A percentile compares a stretch with the other conserved stretches of the same genome.
These are phyloP conservation scores for Dendrolimus pini DNA, from an alignment of 2,888 invertebrate species.

Conservation along the genomic window DNA sequence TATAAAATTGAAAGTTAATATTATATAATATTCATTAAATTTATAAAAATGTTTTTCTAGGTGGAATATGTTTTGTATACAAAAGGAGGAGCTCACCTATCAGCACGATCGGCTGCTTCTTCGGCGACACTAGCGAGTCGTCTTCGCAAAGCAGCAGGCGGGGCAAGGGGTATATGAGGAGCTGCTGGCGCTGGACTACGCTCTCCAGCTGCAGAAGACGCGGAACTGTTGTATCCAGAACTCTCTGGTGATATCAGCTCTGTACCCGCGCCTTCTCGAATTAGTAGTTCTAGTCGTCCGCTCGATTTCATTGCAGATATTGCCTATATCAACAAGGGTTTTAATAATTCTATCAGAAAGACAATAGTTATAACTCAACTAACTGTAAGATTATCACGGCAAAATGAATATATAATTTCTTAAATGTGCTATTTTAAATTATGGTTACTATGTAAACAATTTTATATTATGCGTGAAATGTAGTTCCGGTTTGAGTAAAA, in stretches of 20 bases:
- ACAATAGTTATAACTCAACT: no score
- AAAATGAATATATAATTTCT: no score
- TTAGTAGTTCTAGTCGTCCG: slow-evolving; percentile 84
- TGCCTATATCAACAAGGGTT: slow-evolving; percentile 69
- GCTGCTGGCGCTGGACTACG: slow-evolving; percentile 78
- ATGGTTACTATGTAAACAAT: no score
- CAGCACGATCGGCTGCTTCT: slow-evolving; percentile 79
- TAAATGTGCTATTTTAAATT: no score
- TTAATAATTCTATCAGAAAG: no score
- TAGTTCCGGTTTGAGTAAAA: no score
- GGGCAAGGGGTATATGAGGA: slow-evolving; percentile 41
- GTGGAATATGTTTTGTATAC: no score
- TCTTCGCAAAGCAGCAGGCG: slow-evolving; percentile 80
- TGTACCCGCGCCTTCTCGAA: slow-evolving; percentile 86
- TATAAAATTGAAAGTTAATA: no score
- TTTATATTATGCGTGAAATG: no score
- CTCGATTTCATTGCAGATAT: slow-evolving; percentile 88
- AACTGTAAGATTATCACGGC: no score
- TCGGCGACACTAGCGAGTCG: slow-evolving; percentile 85
- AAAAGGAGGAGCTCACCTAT: slow-evolving; percentile 47
- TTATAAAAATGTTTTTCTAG: no score
- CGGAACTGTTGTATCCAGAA: slow-evolving; percentile 89
- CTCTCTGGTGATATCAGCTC: slow-evolving; percentile 89
- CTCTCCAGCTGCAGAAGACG: slow-evolving; percentile 86
- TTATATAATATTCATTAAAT: no score